Conservation (phyloP, 2,888 invertebrate species). For the Pyrrhia umbra region DNA sequence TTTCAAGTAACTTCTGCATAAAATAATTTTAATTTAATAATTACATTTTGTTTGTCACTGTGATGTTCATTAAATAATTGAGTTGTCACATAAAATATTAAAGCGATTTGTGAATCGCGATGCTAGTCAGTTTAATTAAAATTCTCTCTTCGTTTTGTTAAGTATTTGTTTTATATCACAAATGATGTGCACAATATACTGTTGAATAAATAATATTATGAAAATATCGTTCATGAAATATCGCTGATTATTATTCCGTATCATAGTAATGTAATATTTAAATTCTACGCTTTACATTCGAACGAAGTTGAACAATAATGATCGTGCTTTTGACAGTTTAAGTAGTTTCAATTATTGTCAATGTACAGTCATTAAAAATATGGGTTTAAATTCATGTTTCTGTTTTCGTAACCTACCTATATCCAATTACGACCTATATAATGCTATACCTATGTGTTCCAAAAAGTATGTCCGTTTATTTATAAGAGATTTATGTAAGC, state of each 20-base stretch:
- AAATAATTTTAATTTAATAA: conserved; percentile 54
- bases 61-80: conserved; percentile 69
- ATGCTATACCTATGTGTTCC: too few species aligned
- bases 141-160: conserved; percentile 60
- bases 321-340: not conserved
- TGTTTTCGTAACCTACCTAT: too few species aligned
- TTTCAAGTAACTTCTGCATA: conserved; percentile 25
- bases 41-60: conserved; percentile 65
- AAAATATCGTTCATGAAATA: not conserved
- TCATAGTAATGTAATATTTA: not conserved
- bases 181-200: not conserved
- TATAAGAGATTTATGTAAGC: too few species aligned
- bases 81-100: conserved; percentile 68
- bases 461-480: too few species aligned
- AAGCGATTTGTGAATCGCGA: conserved; percentile 62
- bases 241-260: not conserved
- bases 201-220: conserved; percentile 4
- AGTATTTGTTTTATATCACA: conserved; percentile 39
- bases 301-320: not conserved
- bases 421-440: too few species aligned
- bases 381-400: not conserved
- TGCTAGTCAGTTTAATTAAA: conserved; percentile 70
- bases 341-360: not conserved
- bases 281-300: not conserved
- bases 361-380: not conserved